Conservation (phyloP, 2,888 invertebrate genomes). For the Stenotaenia linearis region DNA sequence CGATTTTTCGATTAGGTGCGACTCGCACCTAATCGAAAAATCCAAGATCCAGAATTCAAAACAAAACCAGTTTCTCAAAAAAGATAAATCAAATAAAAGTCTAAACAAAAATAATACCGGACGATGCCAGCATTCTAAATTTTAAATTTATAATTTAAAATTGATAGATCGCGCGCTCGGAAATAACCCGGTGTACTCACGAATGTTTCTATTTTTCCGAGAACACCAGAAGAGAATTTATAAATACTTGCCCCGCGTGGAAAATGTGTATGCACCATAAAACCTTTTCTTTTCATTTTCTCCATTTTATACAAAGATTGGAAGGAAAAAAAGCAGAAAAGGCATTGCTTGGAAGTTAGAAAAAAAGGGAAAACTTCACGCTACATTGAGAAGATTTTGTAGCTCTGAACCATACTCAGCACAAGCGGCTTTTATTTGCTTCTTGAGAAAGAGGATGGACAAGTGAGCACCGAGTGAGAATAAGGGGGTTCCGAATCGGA, state of each 20-base stretch:
- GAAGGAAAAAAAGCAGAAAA: neutral
- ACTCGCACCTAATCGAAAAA: too few relatives aligned
- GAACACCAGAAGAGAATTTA: neutral
- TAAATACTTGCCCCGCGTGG: too few relatives aligned
- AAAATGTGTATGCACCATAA: neutral
- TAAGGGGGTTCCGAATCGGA: conserved; percentile 11
- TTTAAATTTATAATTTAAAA: too few relatives aligned
- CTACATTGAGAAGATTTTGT: neutral
- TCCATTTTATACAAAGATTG: neutral
- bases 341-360: neutral
- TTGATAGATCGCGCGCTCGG: too few relatives aligned
- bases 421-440: conserved; percentile 15
- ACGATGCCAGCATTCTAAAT: too few relatives aligned
- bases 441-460: neutral
- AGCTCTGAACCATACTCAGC: neutral
- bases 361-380: neutral
- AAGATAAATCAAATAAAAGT: too few relatives aligned
- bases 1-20: too few relatives aligned
- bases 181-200: too few relatives aligned
- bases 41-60: too few relatives aligned
- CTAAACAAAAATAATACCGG: too few relatives aligned
- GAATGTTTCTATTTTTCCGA: too few relatives aligned
- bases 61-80: too few relatives aligned
- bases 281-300: neutral
- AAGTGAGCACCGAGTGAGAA: conserved; percentile 2